phyloP scores from a whole-genome alignment of 2,797 vertebrate species.

The Momotus momota region DNA sequence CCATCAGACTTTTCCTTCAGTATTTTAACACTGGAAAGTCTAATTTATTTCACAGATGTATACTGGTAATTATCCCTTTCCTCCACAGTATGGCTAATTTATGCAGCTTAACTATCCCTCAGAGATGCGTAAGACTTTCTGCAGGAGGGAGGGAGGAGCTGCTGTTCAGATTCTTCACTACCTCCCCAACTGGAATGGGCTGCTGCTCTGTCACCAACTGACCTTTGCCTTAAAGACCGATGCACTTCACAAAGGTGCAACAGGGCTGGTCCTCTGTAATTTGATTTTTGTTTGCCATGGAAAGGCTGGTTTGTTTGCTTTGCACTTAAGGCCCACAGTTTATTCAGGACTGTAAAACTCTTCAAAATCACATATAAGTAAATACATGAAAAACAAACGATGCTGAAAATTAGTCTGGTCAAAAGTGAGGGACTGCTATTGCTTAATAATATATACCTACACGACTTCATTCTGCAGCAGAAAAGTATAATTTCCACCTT shows the following conservation, averaged over 20 bases:
- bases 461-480: background rate
- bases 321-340: background rate
- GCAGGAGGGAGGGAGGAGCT: slow-evolving; percentile 23
- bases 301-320: slow-evolving; percentile 53
- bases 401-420: background rate
- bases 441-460: background rate
- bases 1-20: background rate
- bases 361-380: slow-evolving; percentile 42
- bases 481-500: background rate
- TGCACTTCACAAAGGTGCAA: background rate
- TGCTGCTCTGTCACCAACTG: background rate
- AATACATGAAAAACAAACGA: slow-evolving; percentile 34
- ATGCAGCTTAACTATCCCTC: background rate
- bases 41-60: background rate
- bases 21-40: background rate
- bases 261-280: slow-evolving; percentile 36
- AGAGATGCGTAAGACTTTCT: background rate
- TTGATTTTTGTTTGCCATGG: slow-evolving; percentile 50
- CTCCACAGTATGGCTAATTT: background rate
- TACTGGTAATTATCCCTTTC: background rate
- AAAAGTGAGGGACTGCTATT: background rate
- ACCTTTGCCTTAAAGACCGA: slow-evolving; percentile 57
- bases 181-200: background rate
- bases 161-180: background rate
- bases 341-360: slow-evolving; percentile 31